Conservation (phyloP, 2,888 invertebrate genomes). For the Hylaea fasciaria region DNA sequence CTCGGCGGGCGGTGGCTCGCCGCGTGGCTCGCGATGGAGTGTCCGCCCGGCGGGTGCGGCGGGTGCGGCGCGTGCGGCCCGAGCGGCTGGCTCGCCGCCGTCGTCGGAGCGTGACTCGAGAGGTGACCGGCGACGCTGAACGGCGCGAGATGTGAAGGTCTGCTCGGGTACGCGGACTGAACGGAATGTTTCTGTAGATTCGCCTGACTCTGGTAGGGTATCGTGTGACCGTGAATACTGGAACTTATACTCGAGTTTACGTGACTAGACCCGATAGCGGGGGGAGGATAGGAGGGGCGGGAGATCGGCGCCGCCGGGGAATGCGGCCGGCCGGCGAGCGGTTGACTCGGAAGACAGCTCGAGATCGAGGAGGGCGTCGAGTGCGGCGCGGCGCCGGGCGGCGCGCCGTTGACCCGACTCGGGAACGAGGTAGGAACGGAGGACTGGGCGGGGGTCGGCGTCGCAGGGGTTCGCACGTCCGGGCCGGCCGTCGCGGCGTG, state of each 20-base stretch:
- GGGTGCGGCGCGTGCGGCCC: slow-evolving; percentile 60
- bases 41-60: slow-evolving; percentile 68
- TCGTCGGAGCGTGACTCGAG: slow-evolving; percentile 79
- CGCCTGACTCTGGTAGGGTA: slow-evolving; percentile 77
- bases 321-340: slow-evolving; percentile 65
- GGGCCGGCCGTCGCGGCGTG: slow-evolving; percentile 70
- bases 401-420: slow-evolving; percentile 65
- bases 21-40: slow-evolving; percentile 70
- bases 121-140: slow-evolving; percentile 75
- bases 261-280: slow-evolving; percentile 82
- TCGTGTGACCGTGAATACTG: slow-evolving; percentile 76
- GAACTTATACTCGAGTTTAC: slow-evolving; percentile 78
- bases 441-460: slow-evolving; percentile 57
- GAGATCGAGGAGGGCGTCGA: slow-evolving; percentile 65
- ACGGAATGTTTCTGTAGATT: slow-evolving; percentile 82
- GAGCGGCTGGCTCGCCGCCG: slow-evolving; percentile 56
- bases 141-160: slow-evolving; percentile 75
- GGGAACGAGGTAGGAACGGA: slow-evolving; percentile 77
- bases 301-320: slow-evolving; percentile 70
- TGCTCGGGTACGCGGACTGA: slow-evolving; percentile 70
- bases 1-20: slow-evolving; percentile 64
- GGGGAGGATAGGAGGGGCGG: slow-evolving; percentile 73
- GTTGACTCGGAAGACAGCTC: slow-evolving; percentile 77
- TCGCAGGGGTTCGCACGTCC: slow-evolving; percentile 63
- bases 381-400: slow-evolving; percentile 63